phyloP scores from a whole-genome alignment of 2,888 invertebrate genomes.

The Ophion ventricosus region DNA sequence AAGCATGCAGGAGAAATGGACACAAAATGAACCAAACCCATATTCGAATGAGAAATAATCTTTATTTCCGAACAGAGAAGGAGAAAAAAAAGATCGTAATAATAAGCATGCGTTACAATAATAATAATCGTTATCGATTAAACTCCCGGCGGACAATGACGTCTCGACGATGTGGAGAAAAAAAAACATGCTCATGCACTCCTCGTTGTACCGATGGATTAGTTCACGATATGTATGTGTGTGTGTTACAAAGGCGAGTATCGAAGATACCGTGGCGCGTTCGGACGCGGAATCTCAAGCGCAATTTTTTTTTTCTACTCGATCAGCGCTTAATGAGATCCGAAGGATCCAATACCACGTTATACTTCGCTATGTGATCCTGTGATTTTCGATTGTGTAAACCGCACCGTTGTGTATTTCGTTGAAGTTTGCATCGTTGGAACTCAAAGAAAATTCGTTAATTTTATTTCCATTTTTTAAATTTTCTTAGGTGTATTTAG shows the following conservation, averaged over 20 bases:
- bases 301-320: neutral
- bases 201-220: conserved; percentile 55
- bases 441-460: neutral
- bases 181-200: conserved; percentile 77
- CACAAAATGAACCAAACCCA: conserved; percentile 79
- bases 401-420: neutral
- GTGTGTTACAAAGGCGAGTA: conserved; percentile 15
- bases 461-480: neutral
- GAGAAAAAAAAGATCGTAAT: conserved; percentile 52
- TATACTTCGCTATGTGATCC: neutral
- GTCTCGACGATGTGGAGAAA: conserved; percentile 67
- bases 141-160: conserved; percentile 70
- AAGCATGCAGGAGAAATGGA: conserved; percentile 75
- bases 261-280: neutral
- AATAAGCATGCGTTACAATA: conserved; percentile 80
- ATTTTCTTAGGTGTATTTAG: neutral
- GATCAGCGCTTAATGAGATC: neutral
- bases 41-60: conserved; percentile 76
- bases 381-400: neutral
- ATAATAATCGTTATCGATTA: conserved; percentile 72
- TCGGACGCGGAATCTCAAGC: neutral
- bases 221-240: conserved; percentile 43
- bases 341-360: neutral
- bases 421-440: neutral
- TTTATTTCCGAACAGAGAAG: conserved; percentile 73